phyloP scores from a whole-genome alignment of 2,797 vertebrate species.

The Poeciliopsis turneri region DNA sequence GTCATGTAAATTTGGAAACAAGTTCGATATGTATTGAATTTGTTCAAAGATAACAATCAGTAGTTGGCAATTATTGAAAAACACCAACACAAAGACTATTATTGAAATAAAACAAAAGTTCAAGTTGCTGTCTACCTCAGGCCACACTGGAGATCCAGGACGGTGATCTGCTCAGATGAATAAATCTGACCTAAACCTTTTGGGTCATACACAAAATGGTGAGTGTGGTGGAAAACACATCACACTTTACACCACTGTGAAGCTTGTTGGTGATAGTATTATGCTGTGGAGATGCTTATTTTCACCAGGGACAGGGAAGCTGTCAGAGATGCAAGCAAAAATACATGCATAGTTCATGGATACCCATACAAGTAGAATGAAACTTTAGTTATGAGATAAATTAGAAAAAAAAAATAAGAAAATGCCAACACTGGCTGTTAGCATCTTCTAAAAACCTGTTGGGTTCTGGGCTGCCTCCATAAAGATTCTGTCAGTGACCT shows the following conservation, averaged over 20 bases:
- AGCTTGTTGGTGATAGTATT: not conserved
- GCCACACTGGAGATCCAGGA: not conserved
- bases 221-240: not conserved
- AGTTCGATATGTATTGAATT: not conserved
- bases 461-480: conserved; percentile 63
- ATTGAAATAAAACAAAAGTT: not conserved
- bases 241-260: not conserved
- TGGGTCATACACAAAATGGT: not conserved
- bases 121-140: not conserved
- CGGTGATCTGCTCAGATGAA: not conserved
- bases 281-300: not conserved
- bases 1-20: not conserved
- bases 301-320: not conserved
- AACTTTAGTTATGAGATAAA: not conserved
- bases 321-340: not conserved
- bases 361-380: not conserved
- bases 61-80: not conserved
- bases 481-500: conserved; percentile 67
- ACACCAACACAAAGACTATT: not conserved
- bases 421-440: conserved; percentile 43
- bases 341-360: not conserved
- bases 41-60: not conserved
- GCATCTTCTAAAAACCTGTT: conserved; percentile 56
- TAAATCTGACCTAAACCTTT: not conserved
- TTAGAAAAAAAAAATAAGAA: conserved; percentile 22